Evolutionary conservation across 2,888 invertebrate genomes (phyloP).

Genomic region (Acanthosepion esculentum): DNA sequence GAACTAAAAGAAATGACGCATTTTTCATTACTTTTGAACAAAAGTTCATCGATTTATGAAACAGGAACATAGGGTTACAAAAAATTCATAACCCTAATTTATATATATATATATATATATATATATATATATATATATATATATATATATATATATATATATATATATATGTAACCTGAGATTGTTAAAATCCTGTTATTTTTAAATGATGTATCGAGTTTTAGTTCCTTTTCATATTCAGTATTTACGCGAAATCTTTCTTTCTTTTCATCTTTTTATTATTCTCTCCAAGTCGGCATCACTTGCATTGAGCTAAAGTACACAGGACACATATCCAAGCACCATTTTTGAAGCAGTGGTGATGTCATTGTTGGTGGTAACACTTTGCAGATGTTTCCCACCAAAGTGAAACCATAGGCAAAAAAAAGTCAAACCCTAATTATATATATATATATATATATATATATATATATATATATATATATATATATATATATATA

Average conservation of each 20-base stretch:
- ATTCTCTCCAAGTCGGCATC: not conserved
- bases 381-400: not conserved
- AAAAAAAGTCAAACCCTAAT: too few relatives aligned
- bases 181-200: not conserved
- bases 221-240: not conserved
- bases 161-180: conserved; percentile 44
- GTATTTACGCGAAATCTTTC: not conserved
- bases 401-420: not conserved
- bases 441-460: too few relatives aligned
- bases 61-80: too few relatives aligned
- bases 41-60: too few relatives aligned
- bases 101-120: too few relatives aligned
- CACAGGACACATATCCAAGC: not conserved
- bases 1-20: too few relatives aligned
- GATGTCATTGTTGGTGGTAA: not conserved
- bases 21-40: too few relatives aligned
- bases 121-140: too few relatives aligned
- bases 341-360: not conserved
- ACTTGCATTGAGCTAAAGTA: not conserved
- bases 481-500: too few relatives aligned
- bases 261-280: not conserved
- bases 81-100: too few relatives aligned
- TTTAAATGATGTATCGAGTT: not conserved
- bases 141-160: too few relatives aligned
- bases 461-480: too few relatives aligned